Conservation (phyloP, 2,113 vertebrate genomes). For the Paedocypris sp. region DNA sequence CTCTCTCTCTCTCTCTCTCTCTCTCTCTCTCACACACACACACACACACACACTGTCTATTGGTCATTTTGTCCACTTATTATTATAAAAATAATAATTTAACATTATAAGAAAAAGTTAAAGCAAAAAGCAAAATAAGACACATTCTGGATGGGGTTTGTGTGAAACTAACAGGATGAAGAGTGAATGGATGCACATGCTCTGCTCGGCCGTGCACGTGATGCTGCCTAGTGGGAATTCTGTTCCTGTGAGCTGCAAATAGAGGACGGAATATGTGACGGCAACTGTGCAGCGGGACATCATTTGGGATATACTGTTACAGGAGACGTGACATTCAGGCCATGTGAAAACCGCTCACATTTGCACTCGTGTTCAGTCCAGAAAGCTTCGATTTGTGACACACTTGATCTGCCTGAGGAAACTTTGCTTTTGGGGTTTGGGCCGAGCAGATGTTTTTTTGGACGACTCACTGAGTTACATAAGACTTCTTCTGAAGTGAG, state of each 20-base stretch:
- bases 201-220: neutral
- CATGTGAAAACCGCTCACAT: slow-evolving; percentile 44
- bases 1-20: too few species aligned
- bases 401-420: neutral
- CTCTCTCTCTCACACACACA: too few species aligned
- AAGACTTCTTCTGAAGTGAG: neutral
- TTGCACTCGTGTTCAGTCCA: slow-evolving; percentile 32
- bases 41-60: too few species aligned
- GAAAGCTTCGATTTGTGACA: too few species aligned
- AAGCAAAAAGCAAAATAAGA: neutral
- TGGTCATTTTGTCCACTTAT: too few species aligned
- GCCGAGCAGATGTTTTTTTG: slow-evolving; percentile 3
- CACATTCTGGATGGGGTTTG: neutral
- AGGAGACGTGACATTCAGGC: slow-evolving; percentile 48
- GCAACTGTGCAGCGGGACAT: slow-evolving; percentile 6
- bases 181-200: neutral
- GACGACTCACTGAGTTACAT: neutral
- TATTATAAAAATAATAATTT: too few species aligned
- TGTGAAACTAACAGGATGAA: neutral
- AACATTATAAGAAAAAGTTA: neutral
- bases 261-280: slow-evolving; percentile 13
- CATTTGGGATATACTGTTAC: slow-evolving; percentile 41
- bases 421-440: neutral
- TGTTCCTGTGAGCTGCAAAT: slow-evolving; percentile 13
- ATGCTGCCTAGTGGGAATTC: slow-evolving; percentile 1